Evolutionary conservation across 2,797 vertebrate genomes (phyloP).

Genomic region (Gouania willdenowi): DNA sequence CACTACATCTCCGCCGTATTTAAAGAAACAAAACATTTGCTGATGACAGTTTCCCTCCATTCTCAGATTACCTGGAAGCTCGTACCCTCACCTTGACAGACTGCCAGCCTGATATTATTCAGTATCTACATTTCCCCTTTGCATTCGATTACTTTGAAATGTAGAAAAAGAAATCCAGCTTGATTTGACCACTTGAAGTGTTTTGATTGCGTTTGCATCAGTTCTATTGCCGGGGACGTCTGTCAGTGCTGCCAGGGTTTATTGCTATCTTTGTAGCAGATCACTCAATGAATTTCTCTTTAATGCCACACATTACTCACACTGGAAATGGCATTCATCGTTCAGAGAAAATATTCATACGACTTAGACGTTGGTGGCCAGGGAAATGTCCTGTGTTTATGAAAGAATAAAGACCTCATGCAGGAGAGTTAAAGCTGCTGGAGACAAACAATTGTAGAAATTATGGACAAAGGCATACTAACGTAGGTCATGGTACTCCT

Average conservation of each 20-base stretch:
- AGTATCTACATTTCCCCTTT: slow-evolving; percentile 32
- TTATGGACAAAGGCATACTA: no score
- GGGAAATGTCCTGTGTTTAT: slow-evolving; percentile 5
- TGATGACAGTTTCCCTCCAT: slow-evolving; percentile 3
- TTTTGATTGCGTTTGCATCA: slow-evolving; percentile 54
- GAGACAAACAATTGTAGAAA: no score
- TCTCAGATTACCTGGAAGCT: slow-evolving; percentile 21
- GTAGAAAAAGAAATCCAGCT: neutral
- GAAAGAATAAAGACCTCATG: no score
- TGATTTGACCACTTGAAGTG: slow-evolving; percentile 28
- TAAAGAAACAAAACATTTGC: slow-evolving; percentile 11
- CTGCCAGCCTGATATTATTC: slow-evolving; percentile 24
- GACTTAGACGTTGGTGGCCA: slow-evolving; percentile 9
- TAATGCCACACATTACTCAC: slow-evolving; percentile 35
- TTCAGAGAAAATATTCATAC: slow-evolving; percentile 27
- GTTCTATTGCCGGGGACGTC: slow-evolving; percentile 37
- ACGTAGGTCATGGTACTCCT: no score
- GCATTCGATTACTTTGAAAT: slow-evolving; percentile 2
- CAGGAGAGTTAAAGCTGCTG: no score
- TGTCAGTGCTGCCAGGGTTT: slow-evolving; percentile 30
- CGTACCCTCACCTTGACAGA: slow-evolving; percentile 33
- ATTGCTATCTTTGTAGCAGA: slow-evolving; percentile 41
- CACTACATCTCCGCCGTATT: slow-evolving; percentile 10
- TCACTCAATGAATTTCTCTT: slow-evolving; percentile 51
- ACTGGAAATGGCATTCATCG: slow-evolving; percentile 30